Conservation (phyloP, 1,140 invertebrate genomes). For the Asobara japonica region DNA sequence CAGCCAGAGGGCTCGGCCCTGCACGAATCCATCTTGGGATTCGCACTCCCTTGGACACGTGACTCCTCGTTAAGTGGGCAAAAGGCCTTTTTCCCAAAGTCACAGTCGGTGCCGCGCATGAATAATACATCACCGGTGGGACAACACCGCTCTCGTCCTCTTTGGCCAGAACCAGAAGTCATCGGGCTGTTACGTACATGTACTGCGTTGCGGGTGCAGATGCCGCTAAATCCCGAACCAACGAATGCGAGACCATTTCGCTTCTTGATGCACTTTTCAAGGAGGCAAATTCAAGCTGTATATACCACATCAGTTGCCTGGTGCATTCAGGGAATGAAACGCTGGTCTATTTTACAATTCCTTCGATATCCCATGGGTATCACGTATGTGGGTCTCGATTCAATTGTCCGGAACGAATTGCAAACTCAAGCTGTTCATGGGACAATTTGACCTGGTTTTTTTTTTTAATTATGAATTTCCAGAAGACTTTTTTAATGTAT, state of each 20-base stretch:
- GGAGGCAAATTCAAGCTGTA: not conserved
- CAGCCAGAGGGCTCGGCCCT: constrained; percentile 14
- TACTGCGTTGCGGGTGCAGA: not conserved
- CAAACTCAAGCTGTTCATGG: not conserved
- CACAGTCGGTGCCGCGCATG: constrained; percentile 33
- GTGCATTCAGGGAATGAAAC: constrained; percentile 13
- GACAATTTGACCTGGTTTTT: not conserved
- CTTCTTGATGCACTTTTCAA: not conserved
- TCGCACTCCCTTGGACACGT: constrained; percentile 34
- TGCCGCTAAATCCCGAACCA: not conserved
- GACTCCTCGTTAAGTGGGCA: constrained; percentile 37
- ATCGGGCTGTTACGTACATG: not conserved
- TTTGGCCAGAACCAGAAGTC: constrained; percentile 1
- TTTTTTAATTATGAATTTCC: not conserved
- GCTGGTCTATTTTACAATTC: constrained; percentile 40
- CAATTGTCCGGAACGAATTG: constrained; percentile 5
- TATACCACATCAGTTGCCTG: not conserved
- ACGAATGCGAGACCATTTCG: not conserved
- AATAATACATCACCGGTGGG: constrained; percentile 38
- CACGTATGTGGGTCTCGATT: constrained; percentile 20
- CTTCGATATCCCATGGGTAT: constrained; percentile 30
- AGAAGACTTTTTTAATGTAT: not conserved
- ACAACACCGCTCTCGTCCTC: constrained; percentile 13
- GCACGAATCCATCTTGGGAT: constrained; percentile 39
- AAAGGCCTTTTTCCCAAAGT: constrained; percentile 34